Evolutionary conservation across 2,888 invertebrate species (phyloP), one percentile per base, ranked within the genome.

Genomic region (Drosophila neutralis): DNA sequence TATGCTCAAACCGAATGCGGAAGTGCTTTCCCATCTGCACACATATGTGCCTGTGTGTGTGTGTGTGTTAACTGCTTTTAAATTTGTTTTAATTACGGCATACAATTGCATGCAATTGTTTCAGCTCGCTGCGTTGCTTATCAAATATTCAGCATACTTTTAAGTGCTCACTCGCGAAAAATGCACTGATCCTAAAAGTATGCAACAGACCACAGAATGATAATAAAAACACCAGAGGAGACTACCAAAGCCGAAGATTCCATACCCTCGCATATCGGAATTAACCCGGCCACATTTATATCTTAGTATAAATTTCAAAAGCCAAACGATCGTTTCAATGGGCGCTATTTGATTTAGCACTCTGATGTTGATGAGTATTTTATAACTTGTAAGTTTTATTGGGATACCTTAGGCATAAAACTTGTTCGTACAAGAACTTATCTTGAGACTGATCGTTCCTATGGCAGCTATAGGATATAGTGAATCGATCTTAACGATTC

Each of bases 1-100:
- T 87, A 82, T 82, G 82, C 67, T 89, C 64, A 63, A 76, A 84
- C 76, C 84, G 57, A 82, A 89, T 73, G 78, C 85, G 90, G 88
- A 89, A 85, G 70, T 84, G 74, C 72, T 74, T 76, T 54, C 8
- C 69, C 76, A 77, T 68, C 71, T 51, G 40, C 21, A 36, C 49
- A 51, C 31, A 42, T 45, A 63, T 11, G 15, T 6, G 45, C 24
- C 24, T 13, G 4, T 15, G 18, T 10, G 51, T 31, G 42, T 10
- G n/a, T 2, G 27, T 2, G 24, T 31, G 24, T 76, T 85, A 89
- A 86, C 88, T 78, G 85, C 85, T 87, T 89, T 86, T 86, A 87
- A 86, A 86, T 85, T 86, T 87, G 90, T 89, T 86, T 86, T 89
- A 86, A 86, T 86, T 86, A 89, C 73, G 67, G 51, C 74, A 56